Base-by-base conservation (phyloP, 1,140 invertebrate species). In the Calosoma granatense region DNA sequence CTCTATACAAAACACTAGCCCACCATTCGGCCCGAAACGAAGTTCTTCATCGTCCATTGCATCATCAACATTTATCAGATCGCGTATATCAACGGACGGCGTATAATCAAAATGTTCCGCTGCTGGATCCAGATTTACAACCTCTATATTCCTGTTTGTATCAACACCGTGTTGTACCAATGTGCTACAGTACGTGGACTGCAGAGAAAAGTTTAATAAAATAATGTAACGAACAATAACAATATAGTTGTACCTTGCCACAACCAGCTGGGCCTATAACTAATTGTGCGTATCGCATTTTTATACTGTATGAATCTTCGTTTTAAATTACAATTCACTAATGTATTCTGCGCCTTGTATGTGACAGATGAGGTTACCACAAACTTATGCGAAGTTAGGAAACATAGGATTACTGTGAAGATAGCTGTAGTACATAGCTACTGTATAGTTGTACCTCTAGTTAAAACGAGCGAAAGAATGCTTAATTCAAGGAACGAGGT, bases 61-160 rank as follows among this genome's bases (percentile, higher is more conserved):
- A 82, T 99, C 96, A 65, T 97, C 92, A 0, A 98, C 74, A 60
- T 92, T 84, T 67, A 99, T 97, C 22, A 98, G 74, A 63, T 98
- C 94, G 62, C 94, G 74, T 55, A 99, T 89, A 76, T 99, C 96
- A 9, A 83, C 84, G 11, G 88, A 66, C 0, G 92, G 86, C 56
- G 87, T 77, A 70, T 99, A 99, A 64, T 91, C 83, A 78, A 99
- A 98, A 68, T 90, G 78, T 72, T 99, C 97, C 14, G 95, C 95
- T 1, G 96, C 97, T 39, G 97, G 97, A 77, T 99, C 97, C 36
- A 99, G 77, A 78, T 99, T 99, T 0, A 99, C 86, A 6, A 98
- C 85, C 60, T 93, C 83, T 20, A 97, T 78, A 1, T 78, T 76
- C 65, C 93, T 80, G 58, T 83, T 84, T 2, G 81, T 70, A 60